phyloP scores from a whole-genome alignment of 2,797 vertebrate species.

The Lepilemur ruficaudatus region DNA sequence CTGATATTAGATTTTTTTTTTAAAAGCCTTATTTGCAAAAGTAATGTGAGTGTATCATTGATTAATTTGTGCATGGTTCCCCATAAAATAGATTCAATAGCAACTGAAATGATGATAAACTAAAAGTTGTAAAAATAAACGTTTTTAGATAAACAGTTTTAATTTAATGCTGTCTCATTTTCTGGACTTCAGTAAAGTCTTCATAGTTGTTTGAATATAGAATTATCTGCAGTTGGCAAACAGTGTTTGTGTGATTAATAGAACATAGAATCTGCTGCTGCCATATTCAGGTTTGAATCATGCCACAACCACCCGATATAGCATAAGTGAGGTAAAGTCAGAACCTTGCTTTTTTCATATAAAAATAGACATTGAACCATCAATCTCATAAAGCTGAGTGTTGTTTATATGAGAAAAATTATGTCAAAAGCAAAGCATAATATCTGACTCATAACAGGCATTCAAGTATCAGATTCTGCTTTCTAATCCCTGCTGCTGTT shows the following conservation, averaged over 20 bases:
- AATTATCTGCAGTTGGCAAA: background rate
- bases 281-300: background rate
- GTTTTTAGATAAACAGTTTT: background rate
- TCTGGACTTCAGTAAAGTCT: background rate
- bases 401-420: slow-evolving; percentile 64
- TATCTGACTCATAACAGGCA: background rate
- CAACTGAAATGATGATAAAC: background rate
- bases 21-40: slow-evolving; percentile 43
- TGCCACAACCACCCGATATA: background rate
- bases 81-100: background rate
- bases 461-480: background rate
- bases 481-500: background rate
- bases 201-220: background rate
- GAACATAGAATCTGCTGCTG: background rate
- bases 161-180: background rate
- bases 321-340: background rate
- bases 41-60: slow-evolving; percentile 28
- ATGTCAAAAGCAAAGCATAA: slow-evolving; percentile 63
- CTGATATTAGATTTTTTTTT: slow-evolving; percentile 59
- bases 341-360: background rate
- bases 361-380: background rate
- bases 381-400: background rate
- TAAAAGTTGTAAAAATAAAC: background rate
- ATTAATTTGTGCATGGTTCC: slow-evolving; percentile 60
- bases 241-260: background rate